Conservation (phyloP, 2,113 vertebrate species). For the Sylvietta virens region DNA sequence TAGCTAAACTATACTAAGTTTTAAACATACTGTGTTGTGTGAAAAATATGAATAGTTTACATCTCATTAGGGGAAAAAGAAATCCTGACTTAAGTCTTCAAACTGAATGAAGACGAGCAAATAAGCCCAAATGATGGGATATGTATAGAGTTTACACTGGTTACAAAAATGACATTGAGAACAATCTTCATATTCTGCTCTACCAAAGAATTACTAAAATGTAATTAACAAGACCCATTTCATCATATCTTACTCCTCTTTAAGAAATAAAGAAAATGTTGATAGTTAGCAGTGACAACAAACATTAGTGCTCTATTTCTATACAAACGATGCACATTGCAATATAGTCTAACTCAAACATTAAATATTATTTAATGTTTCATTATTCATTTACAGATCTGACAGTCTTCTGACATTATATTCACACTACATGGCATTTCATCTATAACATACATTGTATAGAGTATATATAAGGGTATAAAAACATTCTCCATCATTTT, state of each 20-base stretch:
- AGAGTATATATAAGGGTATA: not conserved
- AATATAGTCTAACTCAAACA: not conserved
- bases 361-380: not conserved
- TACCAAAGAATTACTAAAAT: not conserved
- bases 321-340: not conserved
- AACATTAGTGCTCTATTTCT: not conserved
- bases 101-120: not conserved
- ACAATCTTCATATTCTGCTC: not conserved
- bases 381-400: not conserved
- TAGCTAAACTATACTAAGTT: conserved; percentile 10
- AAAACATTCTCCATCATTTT: not conserved
- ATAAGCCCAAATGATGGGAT: not conserved
- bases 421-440: not conserved
- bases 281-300: not conserved
- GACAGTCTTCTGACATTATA: not conserved
- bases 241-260: not conserved
- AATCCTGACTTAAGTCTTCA: not conserved
- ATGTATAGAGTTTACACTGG: not conserved
- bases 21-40: not conserved
- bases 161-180: not conserved
- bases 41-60: conserved; percentile 19
- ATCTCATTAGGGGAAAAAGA: conserved; percentile 2
- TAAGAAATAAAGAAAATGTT: not conserved
- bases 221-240: not conserved
- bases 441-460: not conserved